These are phyloP conservation scores for Heliothis subflexa DNA, from an alignment of 1,140 invertebrate species.

Conservation along the genomic window DNA sequence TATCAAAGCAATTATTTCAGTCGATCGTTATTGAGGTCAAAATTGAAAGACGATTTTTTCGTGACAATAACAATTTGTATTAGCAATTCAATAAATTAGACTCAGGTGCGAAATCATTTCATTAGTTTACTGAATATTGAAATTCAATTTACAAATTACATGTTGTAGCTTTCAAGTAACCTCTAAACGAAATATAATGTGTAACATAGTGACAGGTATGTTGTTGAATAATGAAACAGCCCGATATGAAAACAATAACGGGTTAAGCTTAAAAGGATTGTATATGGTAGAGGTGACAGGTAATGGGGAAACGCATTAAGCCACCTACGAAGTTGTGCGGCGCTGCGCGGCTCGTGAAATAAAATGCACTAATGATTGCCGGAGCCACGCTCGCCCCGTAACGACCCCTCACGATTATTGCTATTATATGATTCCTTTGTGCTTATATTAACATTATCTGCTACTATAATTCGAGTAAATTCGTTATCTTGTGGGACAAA, in stretches of 20 bases:
- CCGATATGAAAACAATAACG: conserved; percentile 57
- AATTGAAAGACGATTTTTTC: conserved; percentile 11
- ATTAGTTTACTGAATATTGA: conserved; percentile 23
- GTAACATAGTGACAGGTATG: conserved; percentile 5
- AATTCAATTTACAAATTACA: conserved; percentile 17
- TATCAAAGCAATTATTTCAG: conserved; percentile 24
- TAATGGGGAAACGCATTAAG: conserved; percentile 81
- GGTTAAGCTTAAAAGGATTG: conserved; percentile 51
- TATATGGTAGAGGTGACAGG: conserved; percentile 67
- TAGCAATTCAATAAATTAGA: conserved; percentile 10
- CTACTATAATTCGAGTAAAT: conserved; percentile 14
- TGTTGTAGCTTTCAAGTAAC: conserved; percentile 1
- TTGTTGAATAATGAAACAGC: conserved; percentile 31
- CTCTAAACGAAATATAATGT: not conserved
- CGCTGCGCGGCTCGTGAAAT: conserved; percentile 65
- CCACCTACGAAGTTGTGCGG: conserved; percentile 57
- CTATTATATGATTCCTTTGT: conserved; percentile 45
- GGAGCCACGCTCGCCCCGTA: conserved; percentile 39
- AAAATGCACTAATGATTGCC: conserved; percentile 75
- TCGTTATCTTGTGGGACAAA: conserved; percentile 12
- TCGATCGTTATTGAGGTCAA: not conserved
- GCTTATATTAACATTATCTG: conserved; percentile 28
- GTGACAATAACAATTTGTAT: conserved; percentile 1
- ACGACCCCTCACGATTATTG: conserved; percentile 56
- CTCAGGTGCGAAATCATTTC: conserved; percentile 30